phyloP scores from a whole-genome alignment of 2,888 invertebrate species.

The Sicus ferrugineus region DNA sequence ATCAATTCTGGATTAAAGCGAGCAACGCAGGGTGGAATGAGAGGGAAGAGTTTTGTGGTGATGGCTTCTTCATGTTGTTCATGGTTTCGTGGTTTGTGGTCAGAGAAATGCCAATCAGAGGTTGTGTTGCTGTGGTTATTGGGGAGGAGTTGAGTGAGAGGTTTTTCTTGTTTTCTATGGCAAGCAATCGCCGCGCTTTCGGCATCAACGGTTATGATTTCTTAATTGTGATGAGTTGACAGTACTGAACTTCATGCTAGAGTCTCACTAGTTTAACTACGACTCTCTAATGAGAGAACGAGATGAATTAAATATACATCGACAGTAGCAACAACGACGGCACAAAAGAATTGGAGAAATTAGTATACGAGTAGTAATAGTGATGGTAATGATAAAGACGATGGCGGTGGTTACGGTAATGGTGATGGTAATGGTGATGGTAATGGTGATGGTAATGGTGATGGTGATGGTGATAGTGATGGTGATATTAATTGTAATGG shows the following conservation, averaged over 20 bases:
- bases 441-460: background rate
- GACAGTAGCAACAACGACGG: constrained; percentile 30
- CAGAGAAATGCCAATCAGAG: constrained; percentile 6
- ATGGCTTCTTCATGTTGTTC: constrained; percentile 15
- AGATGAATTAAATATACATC: constrained; percentile 27
- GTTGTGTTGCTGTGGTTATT: constrained; percentile 10
- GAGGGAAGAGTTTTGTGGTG: background rate
- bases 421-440: background rate
- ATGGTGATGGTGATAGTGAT: background rate
- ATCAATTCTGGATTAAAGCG: constrained; percentile 63
- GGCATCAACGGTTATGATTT: constrained; percentile 41
- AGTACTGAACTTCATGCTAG: constrained; percentile 61
- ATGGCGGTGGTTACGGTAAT: background rate
- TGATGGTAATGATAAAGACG: background rate
- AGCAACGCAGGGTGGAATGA: constrained; percentile 44
- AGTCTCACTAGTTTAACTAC: constrained; percentile 65
- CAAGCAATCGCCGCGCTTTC: background rate
- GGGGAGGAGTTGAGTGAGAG: constrained; percentile 34
- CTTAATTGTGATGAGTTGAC: constrained; percentile 58
- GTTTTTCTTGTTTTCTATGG: background rate
- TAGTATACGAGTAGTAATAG: background rate
- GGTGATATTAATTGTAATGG: too few relatives aligned
- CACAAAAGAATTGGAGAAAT: too few relatives aligned
- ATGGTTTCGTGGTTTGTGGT: background rate
- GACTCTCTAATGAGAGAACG: too few relatives aligned